phyloP scores from a whole-genome alignment of 2,888 invertebrate species.

The Lasioglossum lativentre region DNA sequence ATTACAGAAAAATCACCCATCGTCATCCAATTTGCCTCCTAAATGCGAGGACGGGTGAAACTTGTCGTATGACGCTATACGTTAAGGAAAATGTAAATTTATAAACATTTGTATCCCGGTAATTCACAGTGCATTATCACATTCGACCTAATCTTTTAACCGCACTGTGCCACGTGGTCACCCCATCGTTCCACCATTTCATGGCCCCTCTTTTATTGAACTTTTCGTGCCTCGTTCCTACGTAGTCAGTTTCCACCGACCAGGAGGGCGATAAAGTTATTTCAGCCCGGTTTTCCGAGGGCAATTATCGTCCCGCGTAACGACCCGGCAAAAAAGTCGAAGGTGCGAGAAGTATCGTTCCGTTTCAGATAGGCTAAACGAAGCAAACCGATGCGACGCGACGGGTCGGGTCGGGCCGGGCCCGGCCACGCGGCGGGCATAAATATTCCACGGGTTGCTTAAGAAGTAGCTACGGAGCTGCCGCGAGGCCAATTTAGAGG shows the following conservation, averaged over 20 bases:
- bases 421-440: conserved; percentile 81
- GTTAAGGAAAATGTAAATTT: too few species aligned
- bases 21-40: too few species aligned
- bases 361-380: conserved; percentile 40
- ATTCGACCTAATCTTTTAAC: neutral
- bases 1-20: neutral
- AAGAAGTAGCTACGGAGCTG: conserved; percentile 78
- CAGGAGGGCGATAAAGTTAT: conserved; percentile 7
- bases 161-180: neutral
- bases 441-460: conserved; percentile 79
- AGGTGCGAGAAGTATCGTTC: conserved; percentile 59
- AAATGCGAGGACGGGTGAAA: too few species aligned
- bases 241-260: neutral
- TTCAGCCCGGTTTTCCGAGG: conserved; percentile 12
- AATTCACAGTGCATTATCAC: neutral
- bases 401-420: conserved; percentile 28
- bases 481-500: conserved; percentile 83
- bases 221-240: neutral
- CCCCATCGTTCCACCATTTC: neutral
- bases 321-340: conserved; percentile 16
- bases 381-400: conserved; percentile 38
- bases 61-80: too few species aligned
- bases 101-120: neutral
- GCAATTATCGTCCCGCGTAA: neutral
- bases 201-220: neutral